Evolutionary conservation across 2,888 invertebrate genomes (phyloP), one percentile per base, ranked within the genome.

Genomic region (Hydriomena furcata): DNA sequence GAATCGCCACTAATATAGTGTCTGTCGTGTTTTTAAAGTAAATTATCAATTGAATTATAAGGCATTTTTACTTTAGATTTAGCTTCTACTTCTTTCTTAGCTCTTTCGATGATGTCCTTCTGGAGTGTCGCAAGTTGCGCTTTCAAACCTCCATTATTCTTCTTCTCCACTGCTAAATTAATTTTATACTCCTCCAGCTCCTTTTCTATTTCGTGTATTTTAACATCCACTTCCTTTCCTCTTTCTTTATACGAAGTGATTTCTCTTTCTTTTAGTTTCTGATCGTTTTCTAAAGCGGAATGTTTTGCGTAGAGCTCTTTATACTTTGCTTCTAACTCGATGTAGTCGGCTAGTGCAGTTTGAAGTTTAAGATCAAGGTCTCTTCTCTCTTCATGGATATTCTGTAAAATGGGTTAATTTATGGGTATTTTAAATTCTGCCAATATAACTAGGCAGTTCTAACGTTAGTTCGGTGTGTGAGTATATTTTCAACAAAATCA

Each of bases 351-450:
- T 52, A 91, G 68, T 0, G 91, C 79, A 47, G 91, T 84, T 68
- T 91, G 75, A 25, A 92, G 73, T 74, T 93, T 92, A 1, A 85
- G 66, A 68, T 93, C 93, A 12, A 93, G 65, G 35, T 90, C 79
- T 68, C 91, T 91, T 80, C 62, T 92, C 81, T 70, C 91, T 83
- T 55, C 91, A 74, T 71, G 92, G 84, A 58, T 83, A 38, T 67
- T 74, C 80, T 84, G 61, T 13, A 67, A 57, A 40, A 10, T 17
- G 27, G 25, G 42, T 36, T 2, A 1, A 12, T 24, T 12, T 7
- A 11, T 12, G 2, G 12, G 1, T 5, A 11, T 1, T 5, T 7
- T 17, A 20, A 17, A 3, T 17, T 2, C 17, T 17, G 17, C 17
- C n/a, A n/a, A n/a, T n/a, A n/a, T n/a, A n/a, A n/a, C n/a, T n/a